Base-by-base conservation (phyloP, 2,797 vertebrate species). In the Microhierax caerulescens region DNA sequence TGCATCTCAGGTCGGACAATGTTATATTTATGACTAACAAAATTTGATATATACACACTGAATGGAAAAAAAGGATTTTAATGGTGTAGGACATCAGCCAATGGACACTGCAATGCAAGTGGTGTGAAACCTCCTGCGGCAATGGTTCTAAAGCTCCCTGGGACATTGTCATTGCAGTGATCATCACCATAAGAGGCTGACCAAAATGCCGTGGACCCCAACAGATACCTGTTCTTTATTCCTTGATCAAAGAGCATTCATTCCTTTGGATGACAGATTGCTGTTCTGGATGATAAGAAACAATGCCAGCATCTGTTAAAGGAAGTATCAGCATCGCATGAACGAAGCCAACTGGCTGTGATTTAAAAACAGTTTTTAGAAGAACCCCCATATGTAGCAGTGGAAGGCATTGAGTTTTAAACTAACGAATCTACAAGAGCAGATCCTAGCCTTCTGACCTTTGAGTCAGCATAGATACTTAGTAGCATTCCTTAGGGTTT, bases 181-280 rank as follows among this genome's bases (percentile, higher is more conserved):
- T 12, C 0, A 0, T 34, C 30, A 47, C 13, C 28, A 16, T 30
- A 23, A 39, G 67, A 81, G 5, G 9, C 17, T 64, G 39, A 68
- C 9, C 10, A 37, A 75, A 75, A 45, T 32, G 22, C 4, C 28
- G 2, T 10, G 14, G 25, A 75, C 12, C 20, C 3, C 57, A 39
- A 17, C 0, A 72, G 17, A 56, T 4, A 41, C 4, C 4, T 39
- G 5, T 12, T 70, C 34, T 47, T 24, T 75, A 17, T 37, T 48
- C 22, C 10, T 51, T 57, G 5, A 5, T 48, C 34, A 68, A 64
- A 81, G 54, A 87, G 2, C 5, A 51, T 16, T 17, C 34, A 30
- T 16, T 36, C 12, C 8, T 84, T 67, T 36, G 8, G 19, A 48
- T 2, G 48, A 51, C 5, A 47, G 19, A 12, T 25, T 37, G 9